Base-by-base conservation (phyloP, 2,888 invertebrate species). In the Zootermopsis nevadensis region DNA sequence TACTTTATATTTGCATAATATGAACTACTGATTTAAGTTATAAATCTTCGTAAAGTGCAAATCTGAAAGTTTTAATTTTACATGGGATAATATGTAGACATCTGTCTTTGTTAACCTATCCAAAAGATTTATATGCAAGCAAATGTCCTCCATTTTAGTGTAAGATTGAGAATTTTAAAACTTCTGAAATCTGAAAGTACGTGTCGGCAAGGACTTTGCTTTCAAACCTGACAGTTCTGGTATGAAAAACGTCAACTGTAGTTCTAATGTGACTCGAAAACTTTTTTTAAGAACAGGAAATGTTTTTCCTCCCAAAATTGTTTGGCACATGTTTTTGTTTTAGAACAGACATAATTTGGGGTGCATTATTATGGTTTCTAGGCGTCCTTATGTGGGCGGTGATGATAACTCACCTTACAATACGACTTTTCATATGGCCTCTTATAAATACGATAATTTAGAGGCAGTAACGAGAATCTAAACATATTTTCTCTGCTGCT, bases 301-400 rank as follows among this genome's bases (percentile, higher is more conserved):
- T 42, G n/a, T n/a, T 74, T 74, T 74, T 74, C 8, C 6, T 31
- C 19, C 33, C 12, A 69, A 33, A 7, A 74, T 38, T n/a, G 42
- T 74, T 74, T n/a, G 42, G 74, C 74, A 38, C 38, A 74, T 38
- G 74, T 74, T 74, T 74, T 74, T 30, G 31, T 74, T 38, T 74
- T 35, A 30, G 38, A 33, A 69, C 22, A 33, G 22, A 69, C 33
- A 33, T 69, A 60, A 33, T 38, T 74, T 42, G 74, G 38, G 74
- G 12, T 74, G 38, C n/a, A 42, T 74, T 74, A 30, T 74, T 74
- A 74, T 38, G 42, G 15, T n/a, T 38, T 1, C 38, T 33, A 3
- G 19, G 33, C 33, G 33, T 15, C 15, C 10, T 69, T 31, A 33
- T 48, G 3, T 48, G 48, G 48, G 1, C 48, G n/a, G 8, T 2